Percentiles rank a stretch among this genome's conserved stretches.
phyloP scores from a whole-genome alignment of 2,888 invertebrate species.

The Tipula vernalis region DNA sequence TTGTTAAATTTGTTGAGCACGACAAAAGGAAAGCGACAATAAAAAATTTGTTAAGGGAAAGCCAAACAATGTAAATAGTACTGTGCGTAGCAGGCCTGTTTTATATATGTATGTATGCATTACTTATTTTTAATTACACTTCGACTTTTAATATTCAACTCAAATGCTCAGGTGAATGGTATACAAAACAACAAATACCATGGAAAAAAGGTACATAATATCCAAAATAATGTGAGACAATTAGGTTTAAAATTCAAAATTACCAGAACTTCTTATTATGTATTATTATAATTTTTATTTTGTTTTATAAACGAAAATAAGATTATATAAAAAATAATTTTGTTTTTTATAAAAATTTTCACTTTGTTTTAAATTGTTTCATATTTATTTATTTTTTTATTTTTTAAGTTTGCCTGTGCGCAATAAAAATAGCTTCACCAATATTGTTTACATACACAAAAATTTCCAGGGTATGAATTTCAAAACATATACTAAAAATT shows the following conservation, averaged over 20 bases:
- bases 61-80: neutral
- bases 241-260: neutral
- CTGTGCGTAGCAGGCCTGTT: too few relatives aligned
- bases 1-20: neutral
- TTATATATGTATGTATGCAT: too few relatives aligned
- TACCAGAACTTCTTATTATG: neutral
- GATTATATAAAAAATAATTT: neutral
- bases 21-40: neutral
- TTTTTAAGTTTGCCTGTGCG: neutral
- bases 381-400: neutral
- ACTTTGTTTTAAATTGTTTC: constrained; percentile 4
- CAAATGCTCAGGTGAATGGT: neutral
- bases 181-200: neutral
- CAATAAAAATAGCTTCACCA: neutral
- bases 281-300: neutral
- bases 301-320: neutral
- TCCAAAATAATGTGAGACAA: neutral
- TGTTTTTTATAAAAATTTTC: neutral
- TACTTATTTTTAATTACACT: neutral
- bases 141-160: neutral
- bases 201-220: neutral
- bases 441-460: constrained; percentile 4
- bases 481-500: neutral
- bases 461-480: constrained; percentile 4
- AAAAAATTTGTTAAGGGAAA: neutral